Evolutionary conservation across 2,113 vertebrate species (phyloP).

Genomic region (Eubucco bourcierii): DNA sequence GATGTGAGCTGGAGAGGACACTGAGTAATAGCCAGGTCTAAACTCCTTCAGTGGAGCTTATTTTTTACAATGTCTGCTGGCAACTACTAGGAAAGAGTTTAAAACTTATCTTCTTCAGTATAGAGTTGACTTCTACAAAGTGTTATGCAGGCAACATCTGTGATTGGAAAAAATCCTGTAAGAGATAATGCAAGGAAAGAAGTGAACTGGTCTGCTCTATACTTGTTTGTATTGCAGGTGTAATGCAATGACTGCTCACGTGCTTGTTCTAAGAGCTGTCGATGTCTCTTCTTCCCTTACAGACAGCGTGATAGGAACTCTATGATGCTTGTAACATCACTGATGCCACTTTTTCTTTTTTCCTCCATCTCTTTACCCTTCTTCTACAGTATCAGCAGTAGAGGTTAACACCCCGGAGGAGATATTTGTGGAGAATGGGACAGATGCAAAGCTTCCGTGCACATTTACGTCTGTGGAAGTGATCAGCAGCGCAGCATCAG

Average conservation of each 20-base stretch:
- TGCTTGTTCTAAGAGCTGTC: not conserved
- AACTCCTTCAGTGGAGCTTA: not conserved
- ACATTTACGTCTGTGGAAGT: slow-evolving; percentile 84
- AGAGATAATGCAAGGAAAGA: slow-evolving; percentile 29
- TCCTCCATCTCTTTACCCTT: not conserved
- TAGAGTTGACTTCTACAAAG: slow-evolving; percentile 1
- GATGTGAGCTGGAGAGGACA: slow-evolving; percentile 12
- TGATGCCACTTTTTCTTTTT: not conserved
- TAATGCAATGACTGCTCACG: not conserved
- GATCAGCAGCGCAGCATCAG: slow-evolving; percentile 76
- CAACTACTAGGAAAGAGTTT: not conserved
- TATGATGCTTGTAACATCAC: not conserved
- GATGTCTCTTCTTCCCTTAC: not conserved
- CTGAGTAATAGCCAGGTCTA: not conserved
- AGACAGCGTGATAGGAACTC: not conserved
- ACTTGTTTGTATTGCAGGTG: not conserved
- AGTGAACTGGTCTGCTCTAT: not conserved
- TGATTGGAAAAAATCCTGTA: slow-evolving; percentile 20
- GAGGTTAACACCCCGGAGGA: slow-evolving; percentile 83
- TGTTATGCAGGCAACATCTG: slow-evolving; percentile 51
- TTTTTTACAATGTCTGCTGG: not conserved
- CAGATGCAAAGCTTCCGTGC: slow-evolving; percentile 83
- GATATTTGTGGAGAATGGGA: slow-evolving; percentile 87
- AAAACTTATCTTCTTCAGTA: not conserved
- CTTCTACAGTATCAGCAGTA: slow-evolving; percentile 69